Evolutionary conservation across 2,113 vertebrate species (phyloP).

Genomic region (Apaloderma vittatum): DNA sequence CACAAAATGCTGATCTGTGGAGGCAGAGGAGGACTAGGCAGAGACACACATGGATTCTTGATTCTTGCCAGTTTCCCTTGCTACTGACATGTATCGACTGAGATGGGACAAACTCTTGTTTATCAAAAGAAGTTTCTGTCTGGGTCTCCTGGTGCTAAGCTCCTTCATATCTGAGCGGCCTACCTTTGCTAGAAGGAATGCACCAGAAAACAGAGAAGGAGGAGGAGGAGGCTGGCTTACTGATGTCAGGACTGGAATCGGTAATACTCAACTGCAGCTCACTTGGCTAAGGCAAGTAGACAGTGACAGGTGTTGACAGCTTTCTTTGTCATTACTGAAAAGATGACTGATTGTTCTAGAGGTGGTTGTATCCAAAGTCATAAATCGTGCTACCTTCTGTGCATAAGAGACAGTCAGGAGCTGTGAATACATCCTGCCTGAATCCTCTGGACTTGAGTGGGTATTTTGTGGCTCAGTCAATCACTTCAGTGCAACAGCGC

Average conservation of each 20-base stretch:
- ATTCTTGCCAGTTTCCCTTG: neutral
- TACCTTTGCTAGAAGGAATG: neutral
- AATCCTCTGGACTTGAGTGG: neutral
- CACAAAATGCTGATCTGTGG: constrained; percentile 9
- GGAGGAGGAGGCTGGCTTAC: neutral
- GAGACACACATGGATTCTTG: neutral
- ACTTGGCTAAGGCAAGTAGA: neutral
- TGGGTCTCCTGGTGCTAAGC: neutral
- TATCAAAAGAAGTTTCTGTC: neutral
- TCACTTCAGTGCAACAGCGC: neutral
- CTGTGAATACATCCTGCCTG: neutral
- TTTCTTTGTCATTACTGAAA: neutral
- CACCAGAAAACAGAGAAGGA: too few species aligned
- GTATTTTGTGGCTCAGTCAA: neutral
- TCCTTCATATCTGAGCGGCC: neutral
- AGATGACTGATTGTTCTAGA: neutral
- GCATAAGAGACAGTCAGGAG: neutral
- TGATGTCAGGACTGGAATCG: too few species aligned
- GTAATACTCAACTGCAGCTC: neutral
- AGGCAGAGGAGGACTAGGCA: neutral
- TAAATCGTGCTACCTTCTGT: neutral
- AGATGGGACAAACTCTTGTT: neutral
- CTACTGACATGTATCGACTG: neutral
- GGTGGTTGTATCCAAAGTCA: neutral
- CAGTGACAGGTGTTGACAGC: neutral